These are phyloP conservation scores for Cryptus armator DNA, from an alignment of 2,888 invertebrate genomes.

Conservation along the genomic window DNA sequence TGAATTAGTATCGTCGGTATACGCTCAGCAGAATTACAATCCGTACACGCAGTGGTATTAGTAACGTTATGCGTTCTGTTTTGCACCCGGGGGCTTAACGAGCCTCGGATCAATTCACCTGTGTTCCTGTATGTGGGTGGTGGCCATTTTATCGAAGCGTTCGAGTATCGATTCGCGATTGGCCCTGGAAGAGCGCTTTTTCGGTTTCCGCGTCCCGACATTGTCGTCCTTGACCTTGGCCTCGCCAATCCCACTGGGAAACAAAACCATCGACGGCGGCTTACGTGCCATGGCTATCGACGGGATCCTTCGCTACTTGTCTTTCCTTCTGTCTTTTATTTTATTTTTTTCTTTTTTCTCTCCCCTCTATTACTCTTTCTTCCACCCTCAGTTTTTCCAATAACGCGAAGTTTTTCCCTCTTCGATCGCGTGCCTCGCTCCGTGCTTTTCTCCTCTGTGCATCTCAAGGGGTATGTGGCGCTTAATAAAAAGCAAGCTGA, in stretches of 20 bases:
- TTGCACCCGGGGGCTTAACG: slow-evolving; percentile 2
- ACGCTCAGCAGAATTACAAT: not conserved
- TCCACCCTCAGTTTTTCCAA: not conserved
- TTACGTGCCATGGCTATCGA: slow-evolving; percentile 67
- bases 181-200: slow-evolving; percentile 67
- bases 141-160: slow-evolving; percentile 74
- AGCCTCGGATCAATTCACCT: slow-evolving; percentile 66
- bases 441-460: slow-evolving; percentile 3
- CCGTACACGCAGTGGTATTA: not conserved
- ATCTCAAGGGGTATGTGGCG: slow-evolving; percentile 8
- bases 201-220: slow-evolving; percentile 65
- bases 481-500: slow-evolving; percentile 43
- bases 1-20: not conserved
- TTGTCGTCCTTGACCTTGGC: slow-evolving; percentile 72
- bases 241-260: slow-evolving; percentile 60
- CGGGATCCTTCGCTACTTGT: slow-evolving; percentile 9
- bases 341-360: not conserved
- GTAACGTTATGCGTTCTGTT: not conserved
- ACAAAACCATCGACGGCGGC: slow-evolving; percentile 59
- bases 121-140: slow-evolving; percentile 67
- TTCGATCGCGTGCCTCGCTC: not conserved
- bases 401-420: slow-evolving; percentile 27
- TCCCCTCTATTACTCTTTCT: not conserved
- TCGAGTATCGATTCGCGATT: slow-evolving; percentile 75
- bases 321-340: slow-evolving; percentile 1